A percentile compares a stretch with the other conserved stretches of the same genome.
phyloP scores from a whole-genome alignment of 2,113 vertebrate species.

The Dasyornis broadbenti region DNA sequence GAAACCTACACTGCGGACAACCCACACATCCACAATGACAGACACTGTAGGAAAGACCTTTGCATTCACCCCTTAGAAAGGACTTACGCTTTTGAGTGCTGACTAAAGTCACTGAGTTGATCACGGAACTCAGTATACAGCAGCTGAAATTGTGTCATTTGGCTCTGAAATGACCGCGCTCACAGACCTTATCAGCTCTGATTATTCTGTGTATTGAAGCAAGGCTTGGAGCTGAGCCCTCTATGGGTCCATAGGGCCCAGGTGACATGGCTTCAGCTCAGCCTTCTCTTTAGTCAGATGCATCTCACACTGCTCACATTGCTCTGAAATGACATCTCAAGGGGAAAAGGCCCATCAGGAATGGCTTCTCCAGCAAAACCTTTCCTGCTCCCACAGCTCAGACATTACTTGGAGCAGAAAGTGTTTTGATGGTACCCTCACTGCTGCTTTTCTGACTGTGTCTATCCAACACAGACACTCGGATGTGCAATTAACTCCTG shows the following conservation, averaged over 20 bases:
- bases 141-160: neutral
- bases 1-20: neutral
- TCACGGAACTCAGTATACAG: neutral
- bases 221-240: neutral
- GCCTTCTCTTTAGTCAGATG: neutral
- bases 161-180: neutral
- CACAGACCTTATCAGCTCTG: neutral
- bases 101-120: neutral
- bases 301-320: neutral
- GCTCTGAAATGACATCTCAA: neutral
- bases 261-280: neutral
- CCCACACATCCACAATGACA: neutral
- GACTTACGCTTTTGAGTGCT: neutral
- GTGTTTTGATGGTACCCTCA: neutral
- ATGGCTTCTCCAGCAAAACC: neutral
- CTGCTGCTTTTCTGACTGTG: neutral
- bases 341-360: neutral
- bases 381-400: neutral
- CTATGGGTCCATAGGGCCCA: neutral
- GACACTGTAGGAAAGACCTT: neutral
- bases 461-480: neutral
- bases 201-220: neutral
- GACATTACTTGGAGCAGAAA: neutral
- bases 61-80: neutral
- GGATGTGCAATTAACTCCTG: neutral